Conservation (phyloP, 2,888 invertebrate species). For the Mongoloraphidia duomilia region DNA sequence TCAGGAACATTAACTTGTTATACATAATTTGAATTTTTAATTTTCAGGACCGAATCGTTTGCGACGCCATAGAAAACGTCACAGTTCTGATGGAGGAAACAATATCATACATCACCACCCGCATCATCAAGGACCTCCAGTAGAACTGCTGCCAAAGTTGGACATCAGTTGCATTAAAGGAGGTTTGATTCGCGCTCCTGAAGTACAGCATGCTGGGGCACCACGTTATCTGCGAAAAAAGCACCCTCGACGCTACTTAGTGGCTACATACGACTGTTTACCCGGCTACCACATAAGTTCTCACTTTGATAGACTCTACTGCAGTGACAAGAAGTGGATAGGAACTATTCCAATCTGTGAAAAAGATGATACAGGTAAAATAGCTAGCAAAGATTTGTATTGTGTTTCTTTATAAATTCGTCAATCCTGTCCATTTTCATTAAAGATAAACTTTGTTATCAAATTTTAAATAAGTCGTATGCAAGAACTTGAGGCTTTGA, state of each 20-base stretch:
- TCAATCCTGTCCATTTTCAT: too few species aligned
- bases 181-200: neutral
- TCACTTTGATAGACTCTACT: slow-evolving; percentile 21
- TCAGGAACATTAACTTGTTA: too few species aligned
- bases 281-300: neutral
- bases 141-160: neutral
- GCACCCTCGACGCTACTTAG: neutral
- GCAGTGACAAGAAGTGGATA: slow-evolving; percentile 22
- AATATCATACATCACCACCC: too few species aligned
- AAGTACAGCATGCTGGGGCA: neutral
- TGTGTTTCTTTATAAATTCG: too few species aligned
- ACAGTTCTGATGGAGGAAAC: too few species aligned
- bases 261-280: neutral
- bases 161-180: neutral
- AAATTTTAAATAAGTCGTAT: neutral
- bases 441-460: neutral
- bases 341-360: slow-evolving; percentile 22
- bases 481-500: neutral
- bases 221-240: neutral
- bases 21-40: too few species aligned
- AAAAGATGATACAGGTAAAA: neutral
- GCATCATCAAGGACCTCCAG: too few species aligned
- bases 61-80: too few species aligned
- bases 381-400: neutral
- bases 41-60: too few species aligned